Base-by-base conservation (phyloP, 2,113 vertebrate species). In the Ptilorrhoa leucosticta region DNA sequence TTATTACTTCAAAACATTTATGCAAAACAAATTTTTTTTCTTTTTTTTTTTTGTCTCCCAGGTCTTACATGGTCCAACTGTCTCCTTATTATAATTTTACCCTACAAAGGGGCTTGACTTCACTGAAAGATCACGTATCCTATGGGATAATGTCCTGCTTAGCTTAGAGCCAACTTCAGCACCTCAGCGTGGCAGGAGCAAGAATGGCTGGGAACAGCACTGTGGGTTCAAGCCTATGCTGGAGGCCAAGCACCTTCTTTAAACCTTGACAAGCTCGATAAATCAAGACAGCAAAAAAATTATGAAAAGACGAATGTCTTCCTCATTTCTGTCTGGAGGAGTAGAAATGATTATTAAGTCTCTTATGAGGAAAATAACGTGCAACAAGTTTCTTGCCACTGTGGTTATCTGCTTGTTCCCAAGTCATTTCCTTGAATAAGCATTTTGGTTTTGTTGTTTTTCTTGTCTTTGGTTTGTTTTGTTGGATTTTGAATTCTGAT, bases 41-140 rank as follows among this genome's bases (percentile, higher is more conserved):
- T 54, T 4, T 28, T 19, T 19, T 57, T 63, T 24, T 28, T 42
- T 61, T 35, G 8, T 33, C 7, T 3, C 8, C 2, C 0, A 3
- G 4, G 8, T 71, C 23, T 71, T 33, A 54, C 0, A 1, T 50
- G 4, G 15, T 71, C 17, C 15, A 45, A 0, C 9, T 42, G 3
- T 19, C 11, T 82, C n/a, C 6, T 42, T 39, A 16, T n/a, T 53
- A 39, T 2, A 66, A 4, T n/a, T 73, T 77, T 39, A 57, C 6
- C 4, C 1, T 27, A 48, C 2, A 21, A 45, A 78, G 7, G 8
- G 7, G 1, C 2, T 61, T 78, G 37, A 37, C 6, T 73, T 83
- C 26, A 21, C 6, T 37, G 14, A 37, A 85, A 75, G 13, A 51
- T 27, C 8, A 42, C 2, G 11, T 47, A 9, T 65, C 7, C 4